Conservation (phyloP, 1,140 invertebrate genomes). For the Coboldia fuscipes region DNA sequence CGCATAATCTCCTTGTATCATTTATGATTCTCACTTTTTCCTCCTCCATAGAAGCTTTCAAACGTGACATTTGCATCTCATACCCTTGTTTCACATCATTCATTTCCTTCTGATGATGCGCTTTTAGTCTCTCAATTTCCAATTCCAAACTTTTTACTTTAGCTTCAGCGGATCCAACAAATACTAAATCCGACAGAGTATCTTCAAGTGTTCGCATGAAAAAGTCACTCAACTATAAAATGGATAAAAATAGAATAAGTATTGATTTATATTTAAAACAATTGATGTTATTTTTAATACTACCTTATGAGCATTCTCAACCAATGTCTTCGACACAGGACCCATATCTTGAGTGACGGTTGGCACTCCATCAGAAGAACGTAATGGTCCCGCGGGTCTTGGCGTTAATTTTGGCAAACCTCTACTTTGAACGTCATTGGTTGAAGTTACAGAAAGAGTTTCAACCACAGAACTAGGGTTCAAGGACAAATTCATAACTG, state of each 20-base stretch:
- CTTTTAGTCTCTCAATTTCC: slow-evolving; percentile 39
- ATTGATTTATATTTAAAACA: neutral
- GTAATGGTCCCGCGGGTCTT: slow-evolving; percentile 19
- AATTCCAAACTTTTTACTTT: slow-evolving; percentile 30
- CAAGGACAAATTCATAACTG: no score
- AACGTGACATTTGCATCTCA: slow-evolving; percentile 25
- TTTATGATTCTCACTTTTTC: slow-evolving; percentile 36
- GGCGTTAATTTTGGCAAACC: slow-evolving; percentile 21
- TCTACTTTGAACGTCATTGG: slow-evolving; percentile 14
- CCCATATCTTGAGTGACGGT: slow-evolving; percentile 22
- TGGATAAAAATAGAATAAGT: neutral
- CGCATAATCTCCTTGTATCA: slow-evolving; percentile 33
- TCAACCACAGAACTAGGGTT: no score
- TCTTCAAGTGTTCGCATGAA: slow-evolving; percentile 33
- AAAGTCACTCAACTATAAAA: slow-evolving; percentile 23
- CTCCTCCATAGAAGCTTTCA: slow-evolving; percentile 36
- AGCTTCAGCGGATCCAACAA: slow-evolving; percentile 24
- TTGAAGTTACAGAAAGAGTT: slow-evolving; percentile 13
- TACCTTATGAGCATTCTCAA: slow-evolving; percentile 25
- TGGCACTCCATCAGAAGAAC: slow-evolving; percentile 15
- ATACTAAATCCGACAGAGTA: slow-evolving; percentile 27
- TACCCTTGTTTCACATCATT: slow-evolving; percentile 23
- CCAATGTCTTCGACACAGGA: slow-evolving; percentile 17
- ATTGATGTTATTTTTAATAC: no score
- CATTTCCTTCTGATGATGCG: slow-evolving; percentile 25